Conservation (phyloP, 2,888 invertebrate species). For the Sphecodes monilicornis region DNA sequence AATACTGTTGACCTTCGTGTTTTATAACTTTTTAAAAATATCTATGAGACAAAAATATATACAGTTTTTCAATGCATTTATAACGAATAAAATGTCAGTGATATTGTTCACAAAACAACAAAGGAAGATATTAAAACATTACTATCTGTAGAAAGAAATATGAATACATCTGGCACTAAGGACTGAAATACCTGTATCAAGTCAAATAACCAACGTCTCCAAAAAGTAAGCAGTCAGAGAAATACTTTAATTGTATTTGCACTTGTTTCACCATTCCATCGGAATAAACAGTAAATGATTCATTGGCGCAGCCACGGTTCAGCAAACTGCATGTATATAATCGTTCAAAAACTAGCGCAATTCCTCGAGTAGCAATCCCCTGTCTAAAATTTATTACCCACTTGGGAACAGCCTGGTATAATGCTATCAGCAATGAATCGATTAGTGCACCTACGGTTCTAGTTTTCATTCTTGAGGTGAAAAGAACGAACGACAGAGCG, state of each 20-base stretch:
- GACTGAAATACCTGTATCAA: background rate
- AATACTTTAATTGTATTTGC: background rate
- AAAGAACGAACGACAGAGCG: conserved; percentile 55
- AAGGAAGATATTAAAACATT: background rate
- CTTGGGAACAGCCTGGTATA: too few relatives aligned
- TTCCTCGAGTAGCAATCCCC: too few relatives aligned
- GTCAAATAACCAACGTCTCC: background rate
- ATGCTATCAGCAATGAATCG: too few relatives aligned
- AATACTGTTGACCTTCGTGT: too few relatives aligned
- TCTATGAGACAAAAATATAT: too few relatives aligned
- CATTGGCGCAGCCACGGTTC: background rate
- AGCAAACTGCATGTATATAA: background rate
- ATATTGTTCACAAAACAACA: too few relatives aligned
- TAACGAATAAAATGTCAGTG: too few relatives aligned
- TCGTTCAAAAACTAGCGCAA: background rate
- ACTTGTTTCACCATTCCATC: background rate
- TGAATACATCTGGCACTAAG: background rate
- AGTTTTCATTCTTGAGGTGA: background rate
- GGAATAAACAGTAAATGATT: background rate
- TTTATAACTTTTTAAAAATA: too few relatives aligned
- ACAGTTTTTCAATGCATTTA: too few relatives aligned
- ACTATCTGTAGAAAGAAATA: background rate
- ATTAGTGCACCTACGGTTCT: background rate
- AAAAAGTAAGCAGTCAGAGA: background rate
- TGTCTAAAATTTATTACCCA: background rate